phyloP scores from a whole-genome alignment of 2,797 vertebrate species.

The Cyprinella venusta region DNA sequence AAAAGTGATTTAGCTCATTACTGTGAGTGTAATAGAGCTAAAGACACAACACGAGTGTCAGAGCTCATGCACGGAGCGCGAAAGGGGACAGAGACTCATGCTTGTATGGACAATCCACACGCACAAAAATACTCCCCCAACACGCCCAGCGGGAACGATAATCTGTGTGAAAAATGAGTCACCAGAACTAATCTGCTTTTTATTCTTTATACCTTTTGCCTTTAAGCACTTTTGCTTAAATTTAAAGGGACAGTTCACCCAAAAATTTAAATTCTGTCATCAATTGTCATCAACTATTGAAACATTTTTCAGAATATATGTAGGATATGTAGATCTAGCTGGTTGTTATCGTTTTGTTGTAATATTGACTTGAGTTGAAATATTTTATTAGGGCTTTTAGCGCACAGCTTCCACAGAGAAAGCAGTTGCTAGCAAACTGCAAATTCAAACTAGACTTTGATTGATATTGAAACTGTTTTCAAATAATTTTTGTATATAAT shows the following conservation, averaged over 20 bases:
- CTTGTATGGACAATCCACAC: background rate
- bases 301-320: background rate
- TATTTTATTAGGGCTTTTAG: no score
- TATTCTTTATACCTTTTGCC: conserved; percentile 18
- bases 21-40: conserved; percentile 1
- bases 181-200: conserved; percentile 12
- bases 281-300: background rate
- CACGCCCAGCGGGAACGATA: conserved; percentile 1
- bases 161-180: conserved; percentile 13
- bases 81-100: background rate
- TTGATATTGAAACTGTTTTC: no score
- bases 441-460: no score
- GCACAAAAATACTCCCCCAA: conserved; percentile 19
- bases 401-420: no score
- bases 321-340: no score
- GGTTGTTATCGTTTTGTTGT: no score
- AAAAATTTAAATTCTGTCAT: background rate
- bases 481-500: no score
- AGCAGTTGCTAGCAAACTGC: no score
- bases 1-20: conserved; percentile 25
- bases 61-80: background rate
- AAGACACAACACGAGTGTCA: conserved; percentile 18
- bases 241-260: background rate
- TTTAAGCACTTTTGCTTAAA: background rate
- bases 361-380: no score